Evolutionary conservation across 2,888 invertebrate species (phyloP).

Genomic region (Cordilura impudica): DNA sequence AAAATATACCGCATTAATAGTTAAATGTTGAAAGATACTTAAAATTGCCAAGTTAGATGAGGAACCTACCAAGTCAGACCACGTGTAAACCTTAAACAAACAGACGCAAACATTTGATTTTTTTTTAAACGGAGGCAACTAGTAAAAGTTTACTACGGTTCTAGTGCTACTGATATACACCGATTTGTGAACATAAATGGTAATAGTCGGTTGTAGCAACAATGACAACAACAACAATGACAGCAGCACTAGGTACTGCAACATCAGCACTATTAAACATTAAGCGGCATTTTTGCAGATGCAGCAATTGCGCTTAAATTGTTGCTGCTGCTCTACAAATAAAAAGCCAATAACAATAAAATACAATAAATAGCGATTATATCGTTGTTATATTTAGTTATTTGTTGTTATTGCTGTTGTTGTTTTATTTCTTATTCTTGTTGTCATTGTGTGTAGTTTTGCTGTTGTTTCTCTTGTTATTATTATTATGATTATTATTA

Average conservation of each 20-base stretch:
- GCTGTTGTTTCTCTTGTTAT: slow-evolving; percentile 2
- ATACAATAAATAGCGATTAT: slow-evolving; percentile 55
- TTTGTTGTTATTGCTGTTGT: slow-evolving; percentile 23
- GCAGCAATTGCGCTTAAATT: slow-evolving; percentile 44
- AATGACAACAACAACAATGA: slow-evolving; percentile 14
- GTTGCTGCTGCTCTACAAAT: slow-evolving; percentile 26
- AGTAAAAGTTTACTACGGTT: not conserved
- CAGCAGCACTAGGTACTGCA: not conserved
- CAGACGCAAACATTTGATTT: not conserved
- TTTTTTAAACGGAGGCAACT: not conserved
- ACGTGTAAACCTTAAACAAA: not conserved
- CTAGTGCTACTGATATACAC: not conserved
- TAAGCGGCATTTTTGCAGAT: slow-evolving; percentile 37
- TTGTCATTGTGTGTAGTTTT: not conserved
- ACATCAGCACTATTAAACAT: slow-evolving; percentile 9
- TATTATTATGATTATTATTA: not conserved
- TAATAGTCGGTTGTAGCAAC: not conserved
- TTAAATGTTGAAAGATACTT: not conserved
- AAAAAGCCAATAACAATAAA: slow-evolving; percentile 56
- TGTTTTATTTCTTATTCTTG: slow-evolving; percentile 21
- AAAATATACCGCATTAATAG: not conserved
- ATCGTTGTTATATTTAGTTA: slow-evolving; percentile 28
- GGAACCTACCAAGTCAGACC: not conserved
- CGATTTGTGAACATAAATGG: not conserved
- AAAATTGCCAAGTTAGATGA: not conserved